These are phyloP conservation scores for Bufo bufo DNA, from an alignment of 2,113 vertebrate genomes.

Conservation along the genomic window DNA sequence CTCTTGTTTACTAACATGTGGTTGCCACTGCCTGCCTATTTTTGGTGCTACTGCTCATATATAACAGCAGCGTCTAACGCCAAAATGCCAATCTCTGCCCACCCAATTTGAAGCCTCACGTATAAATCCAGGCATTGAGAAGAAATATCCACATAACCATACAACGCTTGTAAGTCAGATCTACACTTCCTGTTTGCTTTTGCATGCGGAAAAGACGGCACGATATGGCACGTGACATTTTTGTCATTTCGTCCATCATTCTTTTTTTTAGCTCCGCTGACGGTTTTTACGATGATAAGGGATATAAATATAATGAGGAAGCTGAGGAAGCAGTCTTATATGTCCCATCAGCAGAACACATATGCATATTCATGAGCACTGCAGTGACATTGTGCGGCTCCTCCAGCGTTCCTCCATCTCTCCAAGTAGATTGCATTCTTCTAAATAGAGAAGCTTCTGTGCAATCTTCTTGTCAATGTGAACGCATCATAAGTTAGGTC, in stretches of 20 bases:
- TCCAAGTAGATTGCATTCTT: neutral
- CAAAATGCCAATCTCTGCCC: too few species aligned
- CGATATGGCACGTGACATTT: neutral
- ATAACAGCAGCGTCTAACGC: too few species aligned
- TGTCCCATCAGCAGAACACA: neutral
- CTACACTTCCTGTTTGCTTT: neutral
- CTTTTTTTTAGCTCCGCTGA: neutral
- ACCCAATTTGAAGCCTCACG: too few species aligned
- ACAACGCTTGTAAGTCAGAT: neutral
- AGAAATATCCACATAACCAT: neutral
- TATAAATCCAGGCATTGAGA: neutral
- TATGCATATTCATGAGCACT: neutral
- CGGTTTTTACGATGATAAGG: conserved; percentile 3
- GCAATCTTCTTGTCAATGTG: conserved; percentile 3
- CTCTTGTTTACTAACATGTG: too few species aligned
- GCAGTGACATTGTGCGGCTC: neutral
- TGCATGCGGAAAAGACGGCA: neutral
- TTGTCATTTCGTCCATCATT: conserved; percentile 13
- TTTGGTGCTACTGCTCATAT: too few species aligned
- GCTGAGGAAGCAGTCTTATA: conserved; percentile 1
- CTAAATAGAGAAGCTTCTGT: neutral
- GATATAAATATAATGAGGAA: conserved; percentile 26
- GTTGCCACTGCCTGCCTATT: too few species aligned
- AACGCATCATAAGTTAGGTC: neutral
- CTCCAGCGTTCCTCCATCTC: neutral